Evolutionary conservation across 2,888 invertebrate species (phyloP).

Genomic region (Rhagonycha lutea): DNA sequence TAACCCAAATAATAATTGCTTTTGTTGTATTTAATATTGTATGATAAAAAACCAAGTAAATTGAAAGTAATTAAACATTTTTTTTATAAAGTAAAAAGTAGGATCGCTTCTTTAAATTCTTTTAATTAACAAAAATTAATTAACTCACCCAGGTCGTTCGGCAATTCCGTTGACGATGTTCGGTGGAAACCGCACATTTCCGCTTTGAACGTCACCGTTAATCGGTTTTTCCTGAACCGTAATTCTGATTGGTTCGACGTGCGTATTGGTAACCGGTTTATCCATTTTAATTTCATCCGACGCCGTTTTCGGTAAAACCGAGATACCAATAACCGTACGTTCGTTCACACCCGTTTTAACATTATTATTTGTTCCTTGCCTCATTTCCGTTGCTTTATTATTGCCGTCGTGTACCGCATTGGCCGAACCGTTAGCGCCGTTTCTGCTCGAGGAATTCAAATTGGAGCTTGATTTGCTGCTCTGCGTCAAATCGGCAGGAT

Average conservation of each 20-base stretch:
- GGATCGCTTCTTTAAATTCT: no score
- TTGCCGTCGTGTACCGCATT: background rate
- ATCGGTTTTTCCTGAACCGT: constrained; percentile 52
- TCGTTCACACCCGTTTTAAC: background rate
- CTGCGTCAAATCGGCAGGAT: background rate
- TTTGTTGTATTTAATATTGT: no score
- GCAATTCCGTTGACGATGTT: constrained; percentile 48
- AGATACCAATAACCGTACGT: background rate
- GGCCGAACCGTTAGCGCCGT: constrained; percentile 14
- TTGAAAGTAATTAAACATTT: no score
- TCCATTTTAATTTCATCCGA: constrained; percentile 48
- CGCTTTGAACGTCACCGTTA: constrained; percentile 53
- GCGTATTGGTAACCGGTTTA: constrained; percentile 49
- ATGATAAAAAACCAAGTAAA: no score
- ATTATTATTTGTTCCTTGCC: background rate
- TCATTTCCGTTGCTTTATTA: background rate
- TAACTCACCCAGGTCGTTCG: constrained; percentile 50
- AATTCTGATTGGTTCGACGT: constrained; percentile 53
- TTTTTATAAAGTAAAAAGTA: no score
- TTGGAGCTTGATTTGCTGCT: background rate
- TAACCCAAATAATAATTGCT: no score
- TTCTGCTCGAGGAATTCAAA: constrained; percentile 30
- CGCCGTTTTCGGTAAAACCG: constrained; percentile 36
- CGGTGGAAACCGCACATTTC: constrained; percentile 48
- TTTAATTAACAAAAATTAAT: background rate